A percentile compares a stretch with the other conserved stretches of the same genome.
Evolutionary conservation across 2,888 invertebrate genomes (phyloP).

Genomic region (Drosophila glabriapex): DNA sequence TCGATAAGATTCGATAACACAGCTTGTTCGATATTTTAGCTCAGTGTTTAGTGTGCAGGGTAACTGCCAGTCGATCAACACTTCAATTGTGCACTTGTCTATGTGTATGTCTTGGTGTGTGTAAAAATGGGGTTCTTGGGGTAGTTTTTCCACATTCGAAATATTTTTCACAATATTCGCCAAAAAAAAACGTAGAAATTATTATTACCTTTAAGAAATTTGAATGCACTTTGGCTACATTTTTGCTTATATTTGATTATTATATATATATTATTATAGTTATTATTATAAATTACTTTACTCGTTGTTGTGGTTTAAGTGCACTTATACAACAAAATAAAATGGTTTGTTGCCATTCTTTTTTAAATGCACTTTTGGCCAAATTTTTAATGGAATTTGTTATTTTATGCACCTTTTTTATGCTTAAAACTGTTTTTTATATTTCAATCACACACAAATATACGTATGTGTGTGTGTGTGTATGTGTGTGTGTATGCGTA

Average conservation of each 20-base stretch:
- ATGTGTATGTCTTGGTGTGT: not conserved
- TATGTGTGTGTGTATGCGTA: not conserved
- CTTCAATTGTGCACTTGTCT: not conserved
- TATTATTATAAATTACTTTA: not conserved
- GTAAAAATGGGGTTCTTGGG: constrained; percentile 28
- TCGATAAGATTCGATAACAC: not conserved
- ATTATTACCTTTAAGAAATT: constrained; percentile 33
- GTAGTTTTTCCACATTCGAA: constrained; percentile 24
- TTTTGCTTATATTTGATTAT: constrained; percentile 1
- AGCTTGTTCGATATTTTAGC: not conserved
- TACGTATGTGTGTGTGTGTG: not conserved
- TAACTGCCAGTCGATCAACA: not conserved
- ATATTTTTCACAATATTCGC: constrained; percentile 13
- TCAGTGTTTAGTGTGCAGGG: not conserved
- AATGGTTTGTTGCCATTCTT: not conserved
- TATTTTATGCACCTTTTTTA: not conserved
- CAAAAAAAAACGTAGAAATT: not conserved
- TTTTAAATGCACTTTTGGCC: not conserved
- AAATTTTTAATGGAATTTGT: not conserved
- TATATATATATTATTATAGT: not conserved
- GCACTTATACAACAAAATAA: constrained; percentile 6
- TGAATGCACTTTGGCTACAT: constrained; percentile 27
- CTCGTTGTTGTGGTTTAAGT: not conserved
- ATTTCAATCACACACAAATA: not conserved
- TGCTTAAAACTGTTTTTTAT: not conserved